phyloP scores from a whole-genome alignment of 2,113 vertebrate genomes.

The Chaetorhynchus papuensis region DNA sequence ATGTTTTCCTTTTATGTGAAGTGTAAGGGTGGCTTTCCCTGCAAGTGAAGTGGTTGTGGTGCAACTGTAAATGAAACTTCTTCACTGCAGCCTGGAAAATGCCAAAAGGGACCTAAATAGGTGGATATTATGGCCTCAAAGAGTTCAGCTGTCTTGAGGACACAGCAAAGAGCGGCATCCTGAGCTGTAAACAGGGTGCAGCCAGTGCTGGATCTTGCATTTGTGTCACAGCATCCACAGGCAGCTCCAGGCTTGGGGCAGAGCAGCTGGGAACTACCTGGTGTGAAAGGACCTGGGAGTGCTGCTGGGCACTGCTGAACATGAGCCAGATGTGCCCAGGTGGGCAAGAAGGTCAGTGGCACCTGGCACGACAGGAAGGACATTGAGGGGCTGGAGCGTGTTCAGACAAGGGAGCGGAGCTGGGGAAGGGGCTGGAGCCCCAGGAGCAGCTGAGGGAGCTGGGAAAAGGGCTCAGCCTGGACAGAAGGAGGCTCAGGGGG shows the following conservation, averaged over 20 bases:
- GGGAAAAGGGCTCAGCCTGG: background rate
- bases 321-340: background rate
- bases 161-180: background rate
- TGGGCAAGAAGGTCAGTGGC: background rate
- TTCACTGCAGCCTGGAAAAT: background rate
- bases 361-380: background rate
- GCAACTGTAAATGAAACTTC: background rate
- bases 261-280: background rate
- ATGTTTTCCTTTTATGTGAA: background rate
- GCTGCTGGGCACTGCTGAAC: background rate
- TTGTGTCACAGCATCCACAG: background rate
- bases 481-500: background rate
- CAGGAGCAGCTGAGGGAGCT: background rate
- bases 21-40: background rate
- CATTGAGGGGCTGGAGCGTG: rapidly evolving
- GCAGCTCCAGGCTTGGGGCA: background rate
- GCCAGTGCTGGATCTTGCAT: background rate
- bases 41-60: background rate
- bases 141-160: background rate
- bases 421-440: background rate
- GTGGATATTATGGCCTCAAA: background rate
- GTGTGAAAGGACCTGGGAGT: background rate
- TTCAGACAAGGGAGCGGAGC: rapidly evolving
- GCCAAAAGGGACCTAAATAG: background rate
- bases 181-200: background rate